These are phyloP conservation scores for Rhinoderma darwinii DNA, from an alignment of 2,113 vertebrate genomes.

Conservation along the genomic window DNA sequence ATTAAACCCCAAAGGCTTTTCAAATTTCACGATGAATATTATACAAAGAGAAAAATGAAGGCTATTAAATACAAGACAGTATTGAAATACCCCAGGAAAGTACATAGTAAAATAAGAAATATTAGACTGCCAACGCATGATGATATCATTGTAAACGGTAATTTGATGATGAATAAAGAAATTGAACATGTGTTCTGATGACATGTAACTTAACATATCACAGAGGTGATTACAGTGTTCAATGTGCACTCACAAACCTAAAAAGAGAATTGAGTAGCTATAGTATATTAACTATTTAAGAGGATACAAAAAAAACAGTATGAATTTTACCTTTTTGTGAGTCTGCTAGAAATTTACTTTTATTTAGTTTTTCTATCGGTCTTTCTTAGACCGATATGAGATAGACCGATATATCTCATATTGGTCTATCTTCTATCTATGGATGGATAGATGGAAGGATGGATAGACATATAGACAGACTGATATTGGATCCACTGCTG, in stretches of 20 bases:
- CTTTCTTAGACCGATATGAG: too few species aligned
- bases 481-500: too few species aligned
- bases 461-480: too few species aligned
- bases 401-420: too few species aligned
- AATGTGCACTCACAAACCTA: neutral
- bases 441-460: too few species aligned
- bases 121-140: conserved; percentile 4
- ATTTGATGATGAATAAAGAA: conserved; percentile 40
- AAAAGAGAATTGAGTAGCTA: neutral
- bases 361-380: too few species aligned
- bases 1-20: conserved; percentile 58
- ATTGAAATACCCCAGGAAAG: conserved; percentile 31
- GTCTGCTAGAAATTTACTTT: too few species aligned
- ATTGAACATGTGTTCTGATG: neutral
- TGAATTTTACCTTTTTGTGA: too few species aligned
- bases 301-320: too few species aligned
- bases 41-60: conserved; percentile 46
- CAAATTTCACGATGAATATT: conserved; percentile 38
- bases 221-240: neutral
- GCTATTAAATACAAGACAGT: conserved; percentile 33
- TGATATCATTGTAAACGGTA: conserved; percentile 37
- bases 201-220: conserved; percentile 8
- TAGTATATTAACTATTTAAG: neutral
- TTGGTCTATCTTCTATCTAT: too few species aligned
- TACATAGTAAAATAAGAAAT: conserved; percentile 43